phyloP scores from a whole-genome alignment of 1,140 invertebrate species.

The Drosophila nebulosa region DNA sequence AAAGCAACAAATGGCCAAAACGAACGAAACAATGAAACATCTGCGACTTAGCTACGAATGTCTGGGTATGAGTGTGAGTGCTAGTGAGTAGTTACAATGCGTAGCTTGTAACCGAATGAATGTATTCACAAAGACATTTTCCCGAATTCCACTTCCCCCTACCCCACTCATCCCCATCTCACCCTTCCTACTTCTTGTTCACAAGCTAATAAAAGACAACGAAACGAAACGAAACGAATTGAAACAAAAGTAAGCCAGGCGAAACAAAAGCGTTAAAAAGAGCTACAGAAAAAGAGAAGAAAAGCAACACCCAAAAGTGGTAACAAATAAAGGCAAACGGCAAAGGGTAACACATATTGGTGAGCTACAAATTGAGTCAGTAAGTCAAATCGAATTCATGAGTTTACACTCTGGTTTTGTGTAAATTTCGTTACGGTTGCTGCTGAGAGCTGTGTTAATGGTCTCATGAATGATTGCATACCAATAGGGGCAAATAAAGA shows the following conservation, averaged over 20 bases:
- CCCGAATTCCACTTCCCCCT: neutral
- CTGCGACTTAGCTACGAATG: constrained; percentile 28
- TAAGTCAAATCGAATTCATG: constrained; percentile 61
- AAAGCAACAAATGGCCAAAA: constrained; percentile 40
- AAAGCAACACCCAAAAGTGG: constrained; percentile 6
- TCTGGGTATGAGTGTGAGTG: constrained; percentile 2
- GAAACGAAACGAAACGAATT: constrained; percentile 27
- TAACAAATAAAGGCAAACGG: too few relatives aligned
- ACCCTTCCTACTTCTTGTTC: constrained; percentile 35
- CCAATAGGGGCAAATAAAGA: neutral
- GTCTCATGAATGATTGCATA: constrained; percentile 15
- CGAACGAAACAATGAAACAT: constrained; percentile 36
- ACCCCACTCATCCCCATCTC: neutral
- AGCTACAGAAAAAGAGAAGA: neutral
- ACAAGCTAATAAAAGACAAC: constrained; percentile 56
- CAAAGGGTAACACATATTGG: constrained; percentile 36
- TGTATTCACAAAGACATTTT: constrained; percentile 56
- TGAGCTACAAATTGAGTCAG: constrained; percentile 69
- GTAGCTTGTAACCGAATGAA: constrained; percentile 10
- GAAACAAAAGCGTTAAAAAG: constrained; percentile 63
- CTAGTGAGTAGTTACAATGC: constrained; percentile 8
- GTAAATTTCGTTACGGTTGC: constrained; percentile 5
- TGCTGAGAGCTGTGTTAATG: constrained; percentile 11
- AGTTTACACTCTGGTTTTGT: constrained; percentile 17
- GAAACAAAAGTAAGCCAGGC: constrained; percentile 60